Evolutionary conservation across 2,113 vertebrate genomes (phyloP), one percentile per base, ranked within the genome.

Genomic region (Eurystomus gularis): DNA sequence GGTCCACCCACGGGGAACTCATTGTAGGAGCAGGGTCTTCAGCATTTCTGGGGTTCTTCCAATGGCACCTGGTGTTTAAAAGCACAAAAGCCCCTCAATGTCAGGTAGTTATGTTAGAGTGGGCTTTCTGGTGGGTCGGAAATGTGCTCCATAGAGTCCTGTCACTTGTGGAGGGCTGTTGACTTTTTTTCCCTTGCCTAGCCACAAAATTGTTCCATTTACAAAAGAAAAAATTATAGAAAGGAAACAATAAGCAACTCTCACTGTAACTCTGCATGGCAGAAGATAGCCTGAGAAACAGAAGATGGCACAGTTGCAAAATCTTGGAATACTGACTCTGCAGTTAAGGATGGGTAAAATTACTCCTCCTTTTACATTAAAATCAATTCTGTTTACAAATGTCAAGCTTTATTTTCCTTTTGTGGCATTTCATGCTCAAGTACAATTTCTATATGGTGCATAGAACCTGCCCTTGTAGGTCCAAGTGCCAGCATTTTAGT

Each of bases 331-430:
- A 81, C 37, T 81, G 71, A n/a, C 33, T 92, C 88, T 81, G 70
- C 26, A 17, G 35, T 60, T 87, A 88, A 85, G 37, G 54, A 61
- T 3, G 16, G 65, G 48, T 83, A 64, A 93, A 90, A 86, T 52
- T 66, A 21, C 60, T 75, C 16, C 54, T 87, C 46, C 65, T 93
- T 85, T 75, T 37, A 78, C 24, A 4, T 29, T 33, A 90, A 95
- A 90, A 96, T 93, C 68, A 66, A 86, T 90, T 62, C 60, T 14
- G 39, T 58, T 96, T 80, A 51, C 51, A 90, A 94, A 93, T 75
- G 61, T 86, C 79, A 86, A 75, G 42, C 65, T 90, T 39, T 31
- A 23, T 73, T 90, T 94, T 85, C 49, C 17, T 80, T 93, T n/a
- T 64, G 87, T 77, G 85, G 23, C 68, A 52, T 94, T 91, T 94